These are phyloP conservation scores for Epistrophe grossulariae DNA, from an alignment of 2,888 invertebrate species.

Conservation along the genomic window DNA sequence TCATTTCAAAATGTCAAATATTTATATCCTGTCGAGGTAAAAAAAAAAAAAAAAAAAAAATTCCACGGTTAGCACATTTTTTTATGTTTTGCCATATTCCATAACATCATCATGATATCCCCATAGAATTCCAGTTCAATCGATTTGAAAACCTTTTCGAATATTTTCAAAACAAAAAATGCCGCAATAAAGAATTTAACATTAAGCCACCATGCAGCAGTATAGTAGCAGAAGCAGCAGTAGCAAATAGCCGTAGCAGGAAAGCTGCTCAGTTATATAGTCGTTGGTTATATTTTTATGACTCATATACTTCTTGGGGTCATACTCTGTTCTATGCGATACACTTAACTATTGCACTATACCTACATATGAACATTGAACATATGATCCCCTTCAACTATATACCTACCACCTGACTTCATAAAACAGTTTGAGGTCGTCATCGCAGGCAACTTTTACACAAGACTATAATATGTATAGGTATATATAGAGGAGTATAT, in stretches of 20 bases:
- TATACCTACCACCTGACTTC: conserved; percentile 39
- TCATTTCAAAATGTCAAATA: conserved; percentile 55
- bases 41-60: conserved; percentile 4
- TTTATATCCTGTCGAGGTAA: conserved; percentile 35
- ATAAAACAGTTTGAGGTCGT: conserved; percentile 63
- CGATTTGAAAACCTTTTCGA: conserved; percentile 63
- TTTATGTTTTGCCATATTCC: conserved; percentile 13
- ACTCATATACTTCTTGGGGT: conserved; percentile 41
- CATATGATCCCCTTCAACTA: conserved; percentile 6
- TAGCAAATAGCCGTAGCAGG: background rate
- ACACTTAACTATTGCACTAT: conserved; percentile 45
- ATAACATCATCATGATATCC: conserved; percentile 12
- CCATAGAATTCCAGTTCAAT: conserved; percentile 45
- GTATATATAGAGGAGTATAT: background rate
- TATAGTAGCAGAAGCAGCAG: conserved; percentile 3
- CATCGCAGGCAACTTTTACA: conserved; percentile 26
- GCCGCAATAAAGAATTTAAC: conserved; percentile 75
- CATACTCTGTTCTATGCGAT: conserved; percentile 16
- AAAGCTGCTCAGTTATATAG: background rate
- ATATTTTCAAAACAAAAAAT: conserved; percentile 55
- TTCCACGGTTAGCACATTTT: background rate
- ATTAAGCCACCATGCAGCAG: conserved; percentile 48
- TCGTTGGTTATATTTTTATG: conserved; percentile 61
- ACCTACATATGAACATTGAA: too few species aligned
- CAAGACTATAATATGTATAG: background rate